phyloP scores from a whole-genome alignment of 2,888 invertebrate species.

The Xanthia icteritia region DNA sequence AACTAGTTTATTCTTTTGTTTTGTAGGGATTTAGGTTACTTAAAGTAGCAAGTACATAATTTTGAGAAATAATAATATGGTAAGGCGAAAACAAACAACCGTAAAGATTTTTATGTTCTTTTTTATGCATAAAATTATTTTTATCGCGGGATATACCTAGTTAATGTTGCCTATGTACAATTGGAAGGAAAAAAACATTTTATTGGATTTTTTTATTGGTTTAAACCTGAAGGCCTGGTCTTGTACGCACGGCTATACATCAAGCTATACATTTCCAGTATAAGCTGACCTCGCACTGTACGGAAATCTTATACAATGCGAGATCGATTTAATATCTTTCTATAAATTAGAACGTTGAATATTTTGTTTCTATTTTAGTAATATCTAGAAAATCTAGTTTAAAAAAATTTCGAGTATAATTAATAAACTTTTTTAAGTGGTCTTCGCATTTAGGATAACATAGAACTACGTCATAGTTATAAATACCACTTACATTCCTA shows the following conservation, averaged over 20 bases:
- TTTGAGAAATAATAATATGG: too few species aligned
- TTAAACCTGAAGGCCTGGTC: background rate
- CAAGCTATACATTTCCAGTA: too few species aligned
- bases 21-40: too few species aligned
- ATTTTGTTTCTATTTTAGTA: background rate
- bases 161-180: background rate
- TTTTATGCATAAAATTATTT: background rate
- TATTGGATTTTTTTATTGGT: slow-evolving; percentile 11
- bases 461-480: too few species aligned
- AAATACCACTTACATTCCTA: too few species aligned
- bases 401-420: background rate
- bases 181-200: slow-evolving; percentile 2
- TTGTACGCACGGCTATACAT: too few species aligned
- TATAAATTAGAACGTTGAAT: background rate
- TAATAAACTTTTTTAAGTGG: too few species aligned
- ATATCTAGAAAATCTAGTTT: background rate
- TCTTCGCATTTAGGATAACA: too few species aligned
- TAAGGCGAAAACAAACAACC: background rate
- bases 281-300: too few species aligned
- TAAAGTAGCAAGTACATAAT: too few species aligned
- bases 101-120: background rate
- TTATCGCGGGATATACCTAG: background rate
- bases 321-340: background rate
- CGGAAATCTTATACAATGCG: too few species aligned
- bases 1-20: too few species aligned